Base-by-base conservation (phyloP, 2,113 vertebrate genomes). In the Pimephales promelas region DNA sequence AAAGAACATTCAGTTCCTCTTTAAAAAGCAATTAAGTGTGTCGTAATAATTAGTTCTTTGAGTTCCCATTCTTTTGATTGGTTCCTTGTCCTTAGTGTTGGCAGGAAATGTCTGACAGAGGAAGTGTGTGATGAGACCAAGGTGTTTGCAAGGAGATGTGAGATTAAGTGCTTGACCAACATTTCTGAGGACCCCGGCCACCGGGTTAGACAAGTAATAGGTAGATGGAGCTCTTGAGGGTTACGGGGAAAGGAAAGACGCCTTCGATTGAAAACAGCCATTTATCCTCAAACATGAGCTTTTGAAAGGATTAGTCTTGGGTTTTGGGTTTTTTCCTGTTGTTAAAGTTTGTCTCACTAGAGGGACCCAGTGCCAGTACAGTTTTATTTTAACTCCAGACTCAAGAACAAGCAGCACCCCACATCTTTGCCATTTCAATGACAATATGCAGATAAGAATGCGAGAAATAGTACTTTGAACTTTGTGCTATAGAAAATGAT, bases 111-210 rank as follows among this genome's bases (percentile, higher is more conserved):
- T 83, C 84, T 79, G 68, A 83, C 80, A 70, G 74, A 82, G 88
- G 84, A 87, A 88, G 74, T 62, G n/a, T 56, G 79, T 86, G 87
- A 89, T 90, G 88, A 88, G 79, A 79, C 73, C 75, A 80, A 83
- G 75, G 79, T 85, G 76, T 82, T 88, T 84, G 62, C 45, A 26
- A 73, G 73, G 68, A 72, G 40, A 88, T 10, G 57, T 80, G 61
- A 80, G 78, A 86, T 89, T 81, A 87, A 80, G 76, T 64, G 62
- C 82, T 59, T 61, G 84, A 62, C 81, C 68, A 82, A 76, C 70
- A 82, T 76, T 79, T 84, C 82, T 84, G 28, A 84, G 59, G 64
- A 54, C 20, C 59, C 14, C 3, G 68, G 64, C 61, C 26, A 47
- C 24, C 1, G 68, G 72, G 70, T 82, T 79, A 84, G 77, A 36